phyloP scores from a whole-genome alignment of 2,113 vertebrate species.

The Benitochromis conjunctus region DNA sequence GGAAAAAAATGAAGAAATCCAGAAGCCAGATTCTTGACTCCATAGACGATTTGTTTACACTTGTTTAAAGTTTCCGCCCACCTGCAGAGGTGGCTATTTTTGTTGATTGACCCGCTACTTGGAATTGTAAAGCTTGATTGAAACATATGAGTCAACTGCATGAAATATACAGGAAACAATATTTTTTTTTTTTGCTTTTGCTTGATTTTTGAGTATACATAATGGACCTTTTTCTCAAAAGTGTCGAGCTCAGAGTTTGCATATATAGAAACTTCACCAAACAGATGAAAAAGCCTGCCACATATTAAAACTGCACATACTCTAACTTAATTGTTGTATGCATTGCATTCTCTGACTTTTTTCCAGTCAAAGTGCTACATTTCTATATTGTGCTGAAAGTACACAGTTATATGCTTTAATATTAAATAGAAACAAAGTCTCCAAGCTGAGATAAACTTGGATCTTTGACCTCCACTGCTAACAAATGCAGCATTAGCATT shows the following conservation, averaged over 20 bases:
- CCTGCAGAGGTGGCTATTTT: background rate
- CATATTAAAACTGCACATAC: background rate
- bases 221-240: background rate
- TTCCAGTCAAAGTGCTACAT: background rate
- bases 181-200: background rate
- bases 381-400: too few relatives aligned
- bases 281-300: background rate
- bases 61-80: background rate
- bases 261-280: background rate
- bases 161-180: background rate
- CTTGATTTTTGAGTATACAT: background rate
- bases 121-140: background rate
- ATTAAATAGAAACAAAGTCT: background rate
- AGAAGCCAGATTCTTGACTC: background rate
- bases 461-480: background rate
- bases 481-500: accelerated
- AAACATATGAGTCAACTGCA: background rate
- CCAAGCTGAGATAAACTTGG: background rate
- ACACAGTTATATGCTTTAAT: background rate
- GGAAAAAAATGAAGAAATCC: background rate
- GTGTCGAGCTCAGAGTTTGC: background rate
- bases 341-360: background rate
- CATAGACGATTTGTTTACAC: background rate
- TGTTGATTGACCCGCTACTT: background rate
- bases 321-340: background rate